These are phyloP conservation scores for Therioaphis trifolii DNA, from an alignment of 2,888 invertebrate genomes.

Conservation along the genomic window DNA sequence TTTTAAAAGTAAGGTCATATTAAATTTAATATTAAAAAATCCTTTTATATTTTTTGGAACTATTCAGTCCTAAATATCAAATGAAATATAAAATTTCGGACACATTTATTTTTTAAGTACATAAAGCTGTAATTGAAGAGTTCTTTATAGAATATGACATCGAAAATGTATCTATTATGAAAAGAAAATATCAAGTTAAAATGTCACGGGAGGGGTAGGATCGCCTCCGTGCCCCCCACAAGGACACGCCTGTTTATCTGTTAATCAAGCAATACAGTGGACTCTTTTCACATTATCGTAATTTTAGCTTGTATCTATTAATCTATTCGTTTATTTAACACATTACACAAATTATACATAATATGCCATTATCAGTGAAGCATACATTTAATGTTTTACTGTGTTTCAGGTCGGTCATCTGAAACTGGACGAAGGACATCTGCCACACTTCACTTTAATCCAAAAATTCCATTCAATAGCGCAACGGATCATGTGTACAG, in stretches of 20 bases:
- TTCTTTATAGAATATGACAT: background rate
- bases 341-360: background rate
- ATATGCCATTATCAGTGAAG: background rate
- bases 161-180: too few species aligned
- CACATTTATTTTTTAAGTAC: background rate
- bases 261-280: background rate
- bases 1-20: too few species aligned
- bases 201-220: too few species aligned
- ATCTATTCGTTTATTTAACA: background rate
- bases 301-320: conserved; percentile 5
- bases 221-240: too few species aligned
- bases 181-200: too few species aligned
- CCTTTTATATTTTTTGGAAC: too few species aligned
- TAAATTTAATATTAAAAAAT: too few species aligned
- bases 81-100: too few species aligned
- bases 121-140: background rate
- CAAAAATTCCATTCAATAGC: conserved; percentile 50
- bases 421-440: conserved; percentile 51
- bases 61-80: too few species aligned
- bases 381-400: background rate
- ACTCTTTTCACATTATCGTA: background rate
- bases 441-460: conserved; percentile 53
- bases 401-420: conserved; percentile 55
- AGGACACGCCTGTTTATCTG: too few species aligned
- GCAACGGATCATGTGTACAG: conserved; percentile 38